Percentiles rank a stretch among this genome's conserved stretches.
Conservation (phyloP, 1,140 invertebrate genomes). For the Pseudomyrmex pallidus region DNA sequence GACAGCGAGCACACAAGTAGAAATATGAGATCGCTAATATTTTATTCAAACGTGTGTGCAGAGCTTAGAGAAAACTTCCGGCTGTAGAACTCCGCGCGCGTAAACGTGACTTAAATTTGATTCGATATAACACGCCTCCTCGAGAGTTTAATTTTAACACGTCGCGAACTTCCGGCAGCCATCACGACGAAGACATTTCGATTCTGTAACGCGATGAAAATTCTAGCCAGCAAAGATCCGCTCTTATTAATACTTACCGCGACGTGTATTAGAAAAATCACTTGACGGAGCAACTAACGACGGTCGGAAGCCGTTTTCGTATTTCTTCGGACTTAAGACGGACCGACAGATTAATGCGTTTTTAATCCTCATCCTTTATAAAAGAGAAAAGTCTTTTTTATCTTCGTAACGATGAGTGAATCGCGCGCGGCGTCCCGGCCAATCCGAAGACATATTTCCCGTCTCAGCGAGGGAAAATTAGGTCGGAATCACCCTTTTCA, state of each 20-base stretch:
- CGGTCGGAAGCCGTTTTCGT: not conserved
- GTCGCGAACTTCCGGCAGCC: constrained; percentile 23
- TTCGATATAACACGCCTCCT: constrained; percentile 17
- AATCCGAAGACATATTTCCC: constrained; percentile 31
- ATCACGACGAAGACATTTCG: not conserved
- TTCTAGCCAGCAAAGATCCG: constrained; percentile 4
- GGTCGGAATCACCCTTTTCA: constrained; percentile 42
- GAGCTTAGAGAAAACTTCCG: not conserved
- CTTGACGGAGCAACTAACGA: not conserved
- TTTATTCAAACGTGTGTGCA: not conserved
- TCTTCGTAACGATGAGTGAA: constrained; percentile 3
- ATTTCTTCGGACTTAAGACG: not conserved
- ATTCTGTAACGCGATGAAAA: not conserved
- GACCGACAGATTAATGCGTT: constrained; percentile 29
- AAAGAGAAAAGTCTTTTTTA: no score
- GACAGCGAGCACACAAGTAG: not conserved
- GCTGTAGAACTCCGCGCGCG: not conserved
- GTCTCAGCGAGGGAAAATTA: constrained; percentile 32
- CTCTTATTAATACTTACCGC: not conserved
- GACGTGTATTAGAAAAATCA: constrained; percentile 21
- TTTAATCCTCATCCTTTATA: constrained; percentile 25
- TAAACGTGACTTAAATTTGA: constrained; percentile 37
- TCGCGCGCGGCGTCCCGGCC: not conserved
- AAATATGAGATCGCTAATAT: not conserved
- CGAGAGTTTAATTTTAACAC: constrained; percentile 41